Conservation (phyloP, 1,140 invertebrate genomes). For the Drosophila mojavensis region DNA sequence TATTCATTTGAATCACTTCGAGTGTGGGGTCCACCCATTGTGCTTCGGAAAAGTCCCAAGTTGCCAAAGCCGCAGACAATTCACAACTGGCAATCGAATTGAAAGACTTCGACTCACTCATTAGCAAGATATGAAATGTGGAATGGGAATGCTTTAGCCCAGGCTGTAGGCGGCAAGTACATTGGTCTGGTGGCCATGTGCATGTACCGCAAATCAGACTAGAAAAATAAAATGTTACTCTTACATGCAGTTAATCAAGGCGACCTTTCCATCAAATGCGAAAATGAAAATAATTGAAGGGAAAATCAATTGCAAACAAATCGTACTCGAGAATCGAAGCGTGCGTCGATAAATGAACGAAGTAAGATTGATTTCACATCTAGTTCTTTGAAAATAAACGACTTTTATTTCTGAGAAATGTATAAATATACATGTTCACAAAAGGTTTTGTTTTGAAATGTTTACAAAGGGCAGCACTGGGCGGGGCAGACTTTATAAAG, state of each 20-base stretch:
- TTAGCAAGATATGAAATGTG: not conserved
- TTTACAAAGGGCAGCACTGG: too few species aligned
- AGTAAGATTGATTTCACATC: too few species aligned
- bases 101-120: not conserved
- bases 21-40: not conserved
- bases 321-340: too few species aligned
- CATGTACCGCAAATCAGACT: not conserved
- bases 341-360: too few species aligned
- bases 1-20: constrained; percentile 22
- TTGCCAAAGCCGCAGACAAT: not conserved
- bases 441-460: too few species aligned
- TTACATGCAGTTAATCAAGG: not conserved
- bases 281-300: too few species aligned
- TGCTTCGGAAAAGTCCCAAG: not conserved
- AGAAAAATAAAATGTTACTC: not conserved
- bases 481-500: too few species aligned
- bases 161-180: too few species aligned
- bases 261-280: not conserved
- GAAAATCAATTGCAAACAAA: too few species aligned
- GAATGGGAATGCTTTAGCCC: not conserved
- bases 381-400: too few species aligned
- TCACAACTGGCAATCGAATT: not conserved
- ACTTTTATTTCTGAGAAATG: too few species aligned
- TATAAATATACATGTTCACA: too few species aligned
- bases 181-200: not conserved